phyloP scores from a whole-genome alignment of 2,888 invertebrate species.

The Acronicta alni region DNA sequence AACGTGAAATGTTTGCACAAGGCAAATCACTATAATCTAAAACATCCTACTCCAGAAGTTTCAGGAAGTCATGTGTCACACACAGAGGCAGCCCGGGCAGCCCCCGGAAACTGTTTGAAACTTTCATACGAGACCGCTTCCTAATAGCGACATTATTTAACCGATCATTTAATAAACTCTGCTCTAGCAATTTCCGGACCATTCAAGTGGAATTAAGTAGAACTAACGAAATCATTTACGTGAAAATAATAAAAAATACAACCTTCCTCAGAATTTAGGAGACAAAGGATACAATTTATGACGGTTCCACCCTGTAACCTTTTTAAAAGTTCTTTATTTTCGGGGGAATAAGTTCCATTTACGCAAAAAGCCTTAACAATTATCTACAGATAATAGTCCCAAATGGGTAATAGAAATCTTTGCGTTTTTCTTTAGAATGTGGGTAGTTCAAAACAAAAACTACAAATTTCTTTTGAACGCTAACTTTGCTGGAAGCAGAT shows the following conservation, averaged over 20 bases:
- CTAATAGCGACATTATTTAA: constrained; percentile 30
- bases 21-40: background rate
- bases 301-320: background rate
- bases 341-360: background rate
- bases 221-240: constrained; percentile 10
- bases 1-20: constrained; percentile 5
- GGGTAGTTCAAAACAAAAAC: background rate
- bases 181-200: constrained; percentile 25
- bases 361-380: background rate
- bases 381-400: background rate
- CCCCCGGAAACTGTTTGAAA: constrained; percentile 61
- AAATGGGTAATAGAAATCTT: background rate
- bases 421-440: background rate
- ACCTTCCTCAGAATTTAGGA: background rate
- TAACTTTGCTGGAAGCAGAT: background rate
- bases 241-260: constrained; percentile 9
- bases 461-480: background rate
- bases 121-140: constrained; percentile 43
- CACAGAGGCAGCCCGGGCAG: constrained; percentile 19
- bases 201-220: constrained; percentile 23
- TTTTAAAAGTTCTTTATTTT: background rate
- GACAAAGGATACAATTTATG: constrained; percentile 17
- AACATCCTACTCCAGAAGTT: constrained; percentile 26
- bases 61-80: constrained; percentile 60
- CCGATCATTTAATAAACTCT: constrained; percentile 29